phyloP scores from a whole-genome alignment of 2,113 vertebrate species.

The Butorides virescens region DNA sequence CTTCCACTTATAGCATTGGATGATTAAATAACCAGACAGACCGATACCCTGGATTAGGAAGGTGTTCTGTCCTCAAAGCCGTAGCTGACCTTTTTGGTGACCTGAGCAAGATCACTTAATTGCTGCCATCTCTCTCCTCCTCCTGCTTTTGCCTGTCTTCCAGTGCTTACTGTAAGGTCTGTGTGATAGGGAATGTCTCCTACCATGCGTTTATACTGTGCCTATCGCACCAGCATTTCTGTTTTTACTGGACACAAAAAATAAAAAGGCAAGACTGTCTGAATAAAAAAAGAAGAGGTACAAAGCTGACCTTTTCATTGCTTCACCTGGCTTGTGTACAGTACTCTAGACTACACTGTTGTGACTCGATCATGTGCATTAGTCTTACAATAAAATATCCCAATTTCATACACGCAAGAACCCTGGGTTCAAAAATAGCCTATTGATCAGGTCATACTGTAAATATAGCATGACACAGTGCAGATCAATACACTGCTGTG shows the following conservation, averaged over 20 bases:
- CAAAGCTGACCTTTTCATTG: slow-evolving; percentile 4
- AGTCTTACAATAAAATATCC: slow-evolving; percentile 24
- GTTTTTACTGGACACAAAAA: not conserved
- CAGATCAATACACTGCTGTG: too few species aligned
- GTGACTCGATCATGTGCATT: not conserved
- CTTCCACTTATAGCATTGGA: not conserved
- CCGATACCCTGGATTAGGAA: not conserved
- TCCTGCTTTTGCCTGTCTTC: not conserved
- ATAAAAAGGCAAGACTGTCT: not conserved
- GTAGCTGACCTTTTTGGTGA: not conserved
- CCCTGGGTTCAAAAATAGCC: slow-evolving; percentile 6
- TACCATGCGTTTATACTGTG: not conserved
- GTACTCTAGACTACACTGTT: not conserved
- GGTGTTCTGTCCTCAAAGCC: not conserved
- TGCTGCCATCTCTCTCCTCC: not conserved
- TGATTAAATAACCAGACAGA: not conserved
- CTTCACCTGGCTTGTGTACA: not conserved
- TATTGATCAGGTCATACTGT: slow-evolving; percentile 45
- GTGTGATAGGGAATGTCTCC: not conserved
- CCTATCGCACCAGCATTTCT: not conserved
- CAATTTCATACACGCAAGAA: not conserved
- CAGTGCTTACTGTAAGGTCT: not conserved
- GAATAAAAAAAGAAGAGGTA: not conserved
- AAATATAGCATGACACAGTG: too few species aligned
- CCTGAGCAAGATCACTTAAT: not conserved